Evolutionary conservation across 2,797 vertebrate genomes (phyloP), one percentile per base, ranked within the genome.

Genomic region (Aphelocoma californica): DNA sequence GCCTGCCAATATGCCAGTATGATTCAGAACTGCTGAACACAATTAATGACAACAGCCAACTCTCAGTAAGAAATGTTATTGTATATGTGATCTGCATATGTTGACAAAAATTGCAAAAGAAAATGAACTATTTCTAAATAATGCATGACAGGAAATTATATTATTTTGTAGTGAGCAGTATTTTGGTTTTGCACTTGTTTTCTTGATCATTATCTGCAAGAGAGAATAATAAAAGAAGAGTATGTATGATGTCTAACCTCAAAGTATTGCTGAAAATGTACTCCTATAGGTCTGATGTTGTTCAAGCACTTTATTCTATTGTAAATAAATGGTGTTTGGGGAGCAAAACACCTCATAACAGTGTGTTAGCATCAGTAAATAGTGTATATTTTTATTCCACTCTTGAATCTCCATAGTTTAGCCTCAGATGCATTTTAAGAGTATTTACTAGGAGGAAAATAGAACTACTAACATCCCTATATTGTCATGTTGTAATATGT

Each of bases 1-100:
- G 9, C 21, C 26, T 58, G 2, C 7, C 10, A 16, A 21, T 53
- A 60, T 4, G 2, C 11, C 26, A 17, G 0, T 31, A 45, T 4
- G 42, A 53, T 70, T 82, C 32, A 72, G 42, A 88, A 82, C 18
- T 50, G 29, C 11, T 48, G 19, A 75, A 23, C 60, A 53, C 6
- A 56, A 8, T 18, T 82, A 66, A 67, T 38, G 44, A 61, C 4
- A 72, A 28, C 7, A 67, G 42, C 4, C 8, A 56, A 10, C 8
- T 57, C 28, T 58, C 40, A 47, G 31, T 26, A 8, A 65, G 18
- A 75, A 75, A 34, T 25, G 7, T 36, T 90, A 50, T 32, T 86
- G 2, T 56, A 9, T 14, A 60, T n/a, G 9, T 50, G 12, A 81
- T 26, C 65, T 53, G 9, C 18, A 18, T 29, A 25, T 34, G 28